phyloP scores from a whole-genome alignment of 2,797 vertebrate species.

The Natrix natrix region DNA sequence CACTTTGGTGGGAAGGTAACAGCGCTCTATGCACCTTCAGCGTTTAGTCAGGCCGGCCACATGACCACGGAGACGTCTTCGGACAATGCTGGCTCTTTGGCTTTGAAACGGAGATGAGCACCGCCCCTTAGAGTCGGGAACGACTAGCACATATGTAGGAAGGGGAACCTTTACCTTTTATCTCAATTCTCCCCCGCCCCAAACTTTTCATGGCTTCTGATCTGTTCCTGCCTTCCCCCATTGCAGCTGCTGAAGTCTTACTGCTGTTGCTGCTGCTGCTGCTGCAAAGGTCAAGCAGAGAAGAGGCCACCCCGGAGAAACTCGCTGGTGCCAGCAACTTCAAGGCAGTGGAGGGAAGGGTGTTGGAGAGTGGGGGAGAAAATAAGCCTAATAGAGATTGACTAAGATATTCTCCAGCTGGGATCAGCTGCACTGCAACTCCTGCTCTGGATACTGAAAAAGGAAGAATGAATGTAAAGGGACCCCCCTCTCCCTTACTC shows the following conservation, averaged over 20 bases:
- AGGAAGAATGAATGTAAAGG: accelerated
- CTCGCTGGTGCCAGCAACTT: background rate
- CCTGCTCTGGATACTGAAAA: background rate
- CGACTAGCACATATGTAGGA: too few relatives aligned
- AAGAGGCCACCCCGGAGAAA: conserved; percentile 32
- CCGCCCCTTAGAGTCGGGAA: too few relatives aligned
- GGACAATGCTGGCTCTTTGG: too few relatives aligned
- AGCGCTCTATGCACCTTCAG: too few relatives aligned
- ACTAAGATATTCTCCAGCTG: background rate
- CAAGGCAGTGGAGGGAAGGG: background rate
- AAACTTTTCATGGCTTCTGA: background rate
- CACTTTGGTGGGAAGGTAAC: too few relatives aligned
- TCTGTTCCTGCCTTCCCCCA: background rate
- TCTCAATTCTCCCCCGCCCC: background rate
- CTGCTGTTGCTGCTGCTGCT: background rate
- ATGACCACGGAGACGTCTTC: too few relatives aligned
- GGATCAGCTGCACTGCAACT: background rate
- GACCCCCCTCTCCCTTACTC: background rate
- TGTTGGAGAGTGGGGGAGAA: background rate
- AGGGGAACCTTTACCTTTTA: too few relatives aligned
- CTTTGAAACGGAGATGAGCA: too few relatives aligned
- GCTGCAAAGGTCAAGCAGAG: conserved; percentile 5
- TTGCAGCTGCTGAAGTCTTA: conserved; percentile 21
- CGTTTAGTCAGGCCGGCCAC: too few relatives aligned
- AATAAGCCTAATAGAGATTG: accelerated